phyloP scores from a whole-genome alignment of 2,888 invertebrate species.

The Cyclophora punctaria region DNA sequence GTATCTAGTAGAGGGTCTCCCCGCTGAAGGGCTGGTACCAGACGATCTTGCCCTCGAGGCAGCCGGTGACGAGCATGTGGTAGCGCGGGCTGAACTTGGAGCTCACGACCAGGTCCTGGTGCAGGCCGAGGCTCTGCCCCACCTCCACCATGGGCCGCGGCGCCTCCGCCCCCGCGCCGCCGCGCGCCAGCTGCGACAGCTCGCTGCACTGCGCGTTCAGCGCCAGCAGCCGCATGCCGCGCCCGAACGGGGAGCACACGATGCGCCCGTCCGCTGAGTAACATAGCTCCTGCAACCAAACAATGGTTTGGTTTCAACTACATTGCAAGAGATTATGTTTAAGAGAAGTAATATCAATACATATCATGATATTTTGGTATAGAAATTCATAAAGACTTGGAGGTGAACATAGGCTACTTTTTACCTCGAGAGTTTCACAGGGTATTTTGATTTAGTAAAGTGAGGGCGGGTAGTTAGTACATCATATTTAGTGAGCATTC shows the following conservation, averaged over 20 bases:
- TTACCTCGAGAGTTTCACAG: too few species aligned
- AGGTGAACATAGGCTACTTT: too few species aligned
- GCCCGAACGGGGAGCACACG: conserved; percentile 92
- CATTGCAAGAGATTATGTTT: not conserved
- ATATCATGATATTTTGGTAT: too few species aligned
- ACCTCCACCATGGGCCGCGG: conserved; percentile 70
- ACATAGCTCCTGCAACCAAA: conserved; percentile 79
- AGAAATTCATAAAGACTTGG: too few species aligned
- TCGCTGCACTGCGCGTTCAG: conserved; percentile 87
- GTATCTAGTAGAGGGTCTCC: conserved; percentile 40
- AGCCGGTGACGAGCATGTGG: conserved; percentile 91
- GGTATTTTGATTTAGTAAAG: too few species aligned
- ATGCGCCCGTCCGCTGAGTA: conserved; percentile 93
- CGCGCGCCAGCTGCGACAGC: conserved; percentile 77
- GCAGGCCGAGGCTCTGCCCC: conserved; percentile 80
- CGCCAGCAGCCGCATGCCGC: conserved; percentile 88
- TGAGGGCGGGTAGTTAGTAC: too few species aligned
- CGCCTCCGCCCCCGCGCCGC: conserved; percentile 8
- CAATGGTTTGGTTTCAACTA: not conserved
- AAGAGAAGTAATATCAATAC: too few species aligned
- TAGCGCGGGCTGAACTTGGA: conserved; percentile 93
- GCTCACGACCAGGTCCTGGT: conserved; percentile 89
- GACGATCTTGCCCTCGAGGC: conserved; percentile 89
- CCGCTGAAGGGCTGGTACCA: conserved; percentile 88
- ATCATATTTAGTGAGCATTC: too few species aligned